phyloP scores from a whole-genome alignment of 2,797 vertebrate genomes.

The Coregonus sp. region DNA sequence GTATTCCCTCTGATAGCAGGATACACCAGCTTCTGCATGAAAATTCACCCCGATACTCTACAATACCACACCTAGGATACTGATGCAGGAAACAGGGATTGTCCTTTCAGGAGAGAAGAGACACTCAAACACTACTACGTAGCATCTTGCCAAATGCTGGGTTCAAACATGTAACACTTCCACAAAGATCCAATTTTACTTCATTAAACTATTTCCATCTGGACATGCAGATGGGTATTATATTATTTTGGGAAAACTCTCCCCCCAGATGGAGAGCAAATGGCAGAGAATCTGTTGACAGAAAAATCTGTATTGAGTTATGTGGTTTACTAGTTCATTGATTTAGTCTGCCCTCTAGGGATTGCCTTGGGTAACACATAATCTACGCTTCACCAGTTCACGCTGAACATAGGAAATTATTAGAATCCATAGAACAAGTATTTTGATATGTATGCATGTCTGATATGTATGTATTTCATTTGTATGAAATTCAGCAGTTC shows the following conservation, averaged over 20 bases:
- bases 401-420: slow-evolving; percentile 4
- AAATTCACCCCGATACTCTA: slow-evolving; percentile 18
- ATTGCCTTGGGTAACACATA: slow-evolving; percentile 25
- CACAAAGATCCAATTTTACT: neutral
- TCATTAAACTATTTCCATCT: neutral
- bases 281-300: neutral
- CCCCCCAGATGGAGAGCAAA: neutral
- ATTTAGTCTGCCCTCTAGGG: slow-evolving; percentile 44
- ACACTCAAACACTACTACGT: neutral
- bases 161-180: neutral
- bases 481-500: neutral
- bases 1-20: slow-evolving; percentile 43
- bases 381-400: slow-evolving; percentile 10
- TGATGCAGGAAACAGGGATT: neutral
- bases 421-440: too few species aligned
- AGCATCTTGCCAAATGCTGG: neutral
- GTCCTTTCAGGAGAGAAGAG: neutral
- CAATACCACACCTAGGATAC: neutral
- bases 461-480: neutral
- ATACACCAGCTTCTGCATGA: slow-evolving; percentile 20
- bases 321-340: slow-evolving; percentile 27
- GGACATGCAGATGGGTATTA: neutral
- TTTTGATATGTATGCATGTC: neutral
- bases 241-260: neutral
- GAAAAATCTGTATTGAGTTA: slow-evolving; percentile 14